phyloP scores from a whole-genome alignment of 2,888 invertebrate genomes.

The Latrodectus elegans region DNA sequence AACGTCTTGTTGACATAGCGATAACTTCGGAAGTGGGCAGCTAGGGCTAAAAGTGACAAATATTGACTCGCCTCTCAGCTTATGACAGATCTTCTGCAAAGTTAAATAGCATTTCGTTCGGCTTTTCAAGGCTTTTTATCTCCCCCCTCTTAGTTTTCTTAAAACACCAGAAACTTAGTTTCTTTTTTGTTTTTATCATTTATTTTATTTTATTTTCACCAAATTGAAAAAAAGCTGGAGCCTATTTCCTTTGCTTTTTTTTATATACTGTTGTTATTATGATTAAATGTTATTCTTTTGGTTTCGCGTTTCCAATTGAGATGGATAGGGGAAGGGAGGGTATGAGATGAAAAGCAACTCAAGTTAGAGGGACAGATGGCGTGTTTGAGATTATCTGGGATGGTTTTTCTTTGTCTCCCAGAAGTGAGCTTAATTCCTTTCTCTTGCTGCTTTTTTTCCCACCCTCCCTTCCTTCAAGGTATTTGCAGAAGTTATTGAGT shows the following conservation, averaged over 20 bases:
- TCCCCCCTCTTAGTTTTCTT: slow-evolving; percentile 26
- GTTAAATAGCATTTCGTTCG: slow-evolving; percentile 67
- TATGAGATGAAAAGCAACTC: neutral
- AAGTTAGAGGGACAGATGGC: slow-evolving; percentile 57
- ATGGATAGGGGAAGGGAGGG: neutral
- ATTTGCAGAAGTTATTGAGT: slow-evolving; percentile 46
- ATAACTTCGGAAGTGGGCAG: slow-evolving; percentile 64
- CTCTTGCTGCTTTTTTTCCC: neutral
- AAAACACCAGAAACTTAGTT: slow-evolving; percentile 57
- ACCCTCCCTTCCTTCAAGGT: slow-evolving; percentile 9
- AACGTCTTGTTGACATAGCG: slow-evolving; percentile 50
- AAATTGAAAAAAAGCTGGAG: neutral
- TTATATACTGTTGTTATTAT: slow-evolving; percentile 31
- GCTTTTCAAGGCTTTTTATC: slow-evolving; percentile 45
- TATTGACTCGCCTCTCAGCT: slow-evolving; percentile 66
- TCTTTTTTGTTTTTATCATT: slow-evolving; percentile 14
- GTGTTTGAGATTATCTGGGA: slow-evolving; percentile 36
- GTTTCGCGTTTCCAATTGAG: slow-evolving; percentile 62
- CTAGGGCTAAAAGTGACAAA: slow-evolving; percentile 67
- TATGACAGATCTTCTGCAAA: slow-evolving; percentile 66
- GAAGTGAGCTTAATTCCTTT: neutral
- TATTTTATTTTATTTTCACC: slow-evolving; percentile 26
- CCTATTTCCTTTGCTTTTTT: slow-evolving; percentile 40
- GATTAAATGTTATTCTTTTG: slow-evolving; percentile 69
- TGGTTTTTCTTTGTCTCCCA: slow-evolving; percentile 27